Percentiles rank a stretch among this genome's conserved stretches.
Evolutionary conservation across 2,888 invertebrate species (phyloP).

Genomic region (Drepanosiphum platanoidis): DNA sequence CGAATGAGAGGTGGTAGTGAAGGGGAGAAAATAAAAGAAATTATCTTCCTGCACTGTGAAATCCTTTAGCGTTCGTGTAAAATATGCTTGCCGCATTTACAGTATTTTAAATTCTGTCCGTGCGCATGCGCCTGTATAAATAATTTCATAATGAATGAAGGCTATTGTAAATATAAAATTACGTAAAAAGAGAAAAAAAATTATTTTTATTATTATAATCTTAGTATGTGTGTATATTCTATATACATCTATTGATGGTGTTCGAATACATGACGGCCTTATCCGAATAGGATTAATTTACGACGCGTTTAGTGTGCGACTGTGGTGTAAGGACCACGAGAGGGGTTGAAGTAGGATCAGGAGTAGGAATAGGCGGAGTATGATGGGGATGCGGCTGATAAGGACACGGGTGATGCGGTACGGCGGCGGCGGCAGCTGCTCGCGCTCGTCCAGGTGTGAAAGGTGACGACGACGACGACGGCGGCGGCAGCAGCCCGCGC

Average conservation of each 20-base stretch:
- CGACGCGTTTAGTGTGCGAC: not conserved
- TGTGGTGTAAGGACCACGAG: not conserved
- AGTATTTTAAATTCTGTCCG: constrained; percentile 1
- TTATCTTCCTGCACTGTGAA: not conserved
- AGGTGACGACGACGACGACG: constrained; percentile 27
- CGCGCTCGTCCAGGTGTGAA: constrained; percentile 58
- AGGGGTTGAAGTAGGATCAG: no score
- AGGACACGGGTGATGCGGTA: not conserved
- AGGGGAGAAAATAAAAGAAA: constrained; percentile 12
- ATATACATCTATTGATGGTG: not conserved
- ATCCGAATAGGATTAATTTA: constrained; percentile 49
- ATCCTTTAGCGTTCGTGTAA: not conserved
- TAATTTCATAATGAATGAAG: not conserved
- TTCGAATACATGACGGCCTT: constrained; percentile 39
- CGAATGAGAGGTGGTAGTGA: no score
- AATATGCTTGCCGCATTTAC: not conserved
- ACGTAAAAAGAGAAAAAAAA: not conserved
- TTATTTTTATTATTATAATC: no score
- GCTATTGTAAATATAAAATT: no score
- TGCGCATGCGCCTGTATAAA: not conserved
- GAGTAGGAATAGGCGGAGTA: not conserved
- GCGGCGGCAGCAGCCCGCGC: constrained; percentile 9
- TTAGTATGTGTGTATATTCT: not conserved
- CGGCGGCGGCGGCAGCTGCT: constrained; percentile 43
- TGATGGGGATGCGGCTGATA: not conserved